Evolutionary conservation across 1,140 invertebrate genomes (phyloP).

Genomic region (Asbolus verrucosus): DNA sequence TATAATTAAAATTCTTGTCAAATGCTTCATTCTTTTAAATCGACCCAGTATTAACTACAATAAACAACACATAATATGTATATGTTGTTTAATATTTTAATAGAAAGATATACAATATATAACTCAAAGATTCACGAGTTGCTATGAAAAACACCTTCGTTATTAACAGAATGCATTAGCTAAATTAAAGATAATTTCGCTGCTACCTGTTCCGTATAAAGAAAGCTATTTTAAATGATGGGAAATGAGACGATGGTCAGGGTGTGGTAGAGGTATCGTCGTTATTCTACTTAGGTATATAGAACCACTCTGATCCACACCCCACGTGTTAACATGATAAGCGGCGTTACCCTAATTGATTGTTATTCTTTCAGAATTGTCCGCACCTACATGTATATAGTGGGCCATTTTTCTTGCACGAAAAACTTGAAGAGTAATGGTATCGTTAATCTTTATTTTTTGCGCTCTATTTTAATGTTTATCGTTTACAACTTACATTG

Average conservation of each 20-base stretch:
- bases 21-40: too few species aligned
- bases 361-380: conserved; percentile 32
- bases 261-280: conserved; percentile 30
- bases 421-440: too few species aligned
- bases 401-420: conserved; percentile 3
- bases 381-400: conserved; percentile 13
- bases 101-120: neutral
- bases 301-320: conserved; percentile 10
- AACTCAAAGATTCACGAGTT: neutral
- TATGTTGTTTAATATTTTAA: neutral
- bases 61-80: too few species aligned
- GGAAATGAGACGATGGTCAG: conserved; percentile 36
- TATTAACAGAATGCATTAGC: conserved; percentile 44
- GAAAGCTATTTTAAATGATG: conserved; percentile 47
- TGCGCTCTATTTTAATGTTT: too few species aligned
- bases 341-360: conserved; percentile 38
- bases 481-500: too few species aligned
- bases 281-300: neutral
- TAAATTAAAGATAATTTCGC: conserved; percentile 46
- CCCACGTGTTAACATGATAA: conserved; percentile 41
- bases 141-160: neutral
- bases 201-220: conserved; percentile 23
- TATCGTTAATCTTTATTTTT: too few species aligned
- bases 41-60: too few species aligned
- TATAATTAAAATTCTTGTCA: too few species aligned